These are phyloP conservation scores for Pseudochaenichthys georgianus DNA, from an alignment of 2,797 vertebrate species.

Conservation along the genomic window DNA sequence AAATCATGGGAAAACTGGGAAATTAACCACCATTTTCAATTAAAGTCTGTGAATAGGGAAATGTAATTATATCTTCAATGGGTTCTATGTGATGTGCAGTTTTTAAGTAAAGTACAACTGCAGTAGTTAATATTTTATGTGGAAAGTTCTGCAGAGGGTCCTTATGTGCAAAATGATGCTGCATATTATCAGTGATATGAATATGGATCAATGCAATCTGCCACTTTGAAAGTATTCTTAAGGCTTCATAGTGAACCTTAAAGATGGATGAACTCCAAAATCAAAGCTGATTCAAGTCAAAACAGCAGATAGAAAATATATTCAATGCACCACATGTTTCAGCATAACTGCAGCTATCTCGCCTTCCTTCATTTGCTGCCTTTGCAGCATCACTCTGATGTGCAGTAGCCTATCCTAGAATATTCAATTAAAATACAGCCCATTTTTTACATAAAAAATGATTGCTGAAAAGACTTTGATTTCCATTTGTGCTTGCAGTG, in stretches of 20 bases:
- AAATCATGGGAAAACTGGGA: conserved; percentile 24
- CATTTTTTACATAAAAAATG: conserved; percentile 65
- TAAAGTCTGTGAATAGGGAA: conserved; percentile 5
- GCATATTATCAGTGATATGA: conserved; percentile 3
- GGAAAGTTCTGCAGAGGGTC: not conserved
- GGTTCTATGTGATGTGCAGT: not conserved
- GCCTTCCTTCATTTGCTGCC: conserved; percentile 37
- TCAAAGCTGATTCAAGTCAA: conserved; percentile 20
- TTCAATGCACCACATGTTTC: conserved; percentile 38
- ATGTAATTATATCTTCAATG: conserved; percentile 3
- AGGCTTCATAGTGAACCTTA: not conserved
- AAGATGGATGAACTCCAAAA: conserved; percentile 10
- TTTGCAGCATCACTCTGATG: conserved; percentile 32
- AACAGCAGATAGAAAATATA: conserved; percentile 21
- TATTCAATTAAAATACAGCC: conserved; percentile 68
- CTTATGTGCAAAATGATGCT: not conserved
- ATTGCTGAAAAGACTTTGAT: conserved; percentile 76
- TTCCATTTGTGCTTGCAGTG: conserved; percentile 72
- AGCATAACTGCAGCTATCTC: conserved; percentile 43
- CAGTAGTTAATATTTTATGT: conserved; percentile 23
- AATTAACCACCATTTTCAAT: conserved; percentile 34
- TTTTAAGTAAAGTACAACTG: conserved; percentile 27
- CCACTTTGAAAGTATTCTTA: conserved; percentile 15
- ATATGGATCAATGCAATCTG: conserved; percentile 19
- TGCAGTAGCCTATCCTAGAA: conserved; percentile 33